Evolutionary conservation across 2,888 invertebrate genomes (phyloP), one percentile per base, ranked within the genome.

Genomic region (Ochropleura plecta): DNA sequence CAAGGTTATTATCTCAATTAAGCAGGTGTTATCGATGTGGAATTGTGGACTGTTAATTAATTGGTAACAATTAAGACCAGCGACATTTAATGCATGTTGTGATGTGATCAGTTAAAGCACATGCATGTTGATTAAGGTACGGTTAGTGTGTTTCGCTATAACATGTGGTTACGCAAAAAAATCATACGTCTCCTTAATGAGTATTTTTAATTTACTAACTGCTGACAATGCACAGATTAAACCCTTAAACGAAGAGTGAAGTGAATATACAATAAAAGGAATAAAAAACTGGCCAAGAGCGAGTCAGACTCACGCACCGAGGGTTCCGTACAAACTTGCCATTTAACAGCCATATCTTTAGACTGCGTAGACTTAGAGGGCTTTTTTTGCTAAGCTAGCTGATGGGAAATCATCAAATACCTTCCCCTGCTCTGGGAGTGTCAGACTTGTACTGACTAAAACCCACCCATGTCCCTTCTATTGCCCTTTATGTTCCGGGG

Each of bases 31-130:
- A 53, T n/a, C 8, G 20, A 59, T 59, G 14, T 59, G 0, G 5
- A 59, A 16, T 40, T 44, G 42, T 20, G 18, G 20, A 53, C 69
- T 44, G 70, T 70, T 55, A 16, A 70, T 40, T 55, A 70, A 70
- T 70, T 55, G 48, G 53, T 44, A 44, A n/a, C 46, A 71, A 71
- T 70, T n/a, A 46, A n/a, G 8, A 49, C 20, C 12, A 9, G 16
- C 1, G 46, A 70, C 55, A 10, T 10, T 5, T n/a, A 12, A 70
- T 42, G 55, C 40, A 57, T 18, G n/a, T 16, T 16, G 7, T 7
- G 16, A 57, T 9, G 8, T 14, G 57, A 1, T 57, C 20, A 40
- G 4, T 40, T 40, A 16, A 30, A 6, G 16, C 30, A 16, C 14
- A 57, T 59, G 30, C 40, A 16, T 40, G 8, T 9, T 40, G 40